These are phyloP conservation scores for Parauchenoglanis punctatus DNA, from an alignment of 2,797 vertebrate species.

Conservation along the genomic window DNA sequence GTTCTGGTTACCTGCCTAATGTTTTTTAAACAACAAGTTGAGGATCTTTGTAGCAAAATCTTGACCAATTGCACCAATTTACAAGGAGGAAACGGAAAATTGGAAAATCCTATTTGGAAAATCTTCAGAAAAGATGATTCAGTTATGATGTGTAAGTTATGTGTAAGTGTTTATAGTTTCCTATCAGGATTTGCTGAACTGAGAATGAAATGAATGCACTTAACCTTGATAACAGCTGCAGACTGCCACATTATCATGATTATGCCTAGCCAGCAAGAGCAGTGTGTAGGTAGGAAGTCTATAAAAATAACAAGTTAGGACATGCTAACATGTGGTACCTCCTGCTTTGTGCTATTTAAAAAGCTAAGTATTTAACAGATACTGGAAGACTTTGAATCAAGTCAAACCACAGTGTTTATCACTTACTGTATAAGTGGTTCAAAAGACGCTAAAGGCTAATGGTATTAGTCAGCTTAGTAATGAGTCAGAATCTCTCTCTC, in stretches of 20 bases:
- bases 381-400: slow-evolving; percentile 19
- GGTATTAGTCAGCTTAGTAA: slow-evolving; percentile 50
- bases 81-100: background rate
- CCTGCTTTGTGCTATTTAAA: slow-evolving; percentile 17
- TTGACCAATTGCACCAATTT: too few relatives aligned
- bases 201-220: background rate
- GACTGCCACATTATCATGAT: background rate
- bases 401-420: slow-evolving; percentile 29
- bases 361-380: background rate
- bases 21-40: background rate
- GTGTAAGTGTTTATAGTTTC: background rate
- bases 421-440: slow-evolving; percentile 35
- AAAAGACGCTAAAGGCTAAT: slow-evolving; percentile 33
- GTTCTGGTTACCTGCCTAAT: background rate
- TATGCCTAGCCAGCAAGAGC: background rate
- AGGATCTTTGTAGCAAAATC: background rate
- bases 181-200: background rate
- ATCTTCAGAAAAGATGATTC: background rate
- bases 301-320: slow-evolving; percentile 19
- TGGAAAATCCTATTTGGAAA: background rate
- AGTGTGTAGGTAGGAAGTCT: background rate
- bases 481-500: slow-evolving; percentile 40
- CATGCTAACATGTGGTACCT: slow-evolving; percentile 4
- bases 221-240: background rate
- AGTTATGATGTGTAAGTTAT: background rate